These are phyloP conservation scores for Leptodactylus fallax DNA, from an alignment of 2,797 vertebrate species.

Conservation along the genomic window DNA sequence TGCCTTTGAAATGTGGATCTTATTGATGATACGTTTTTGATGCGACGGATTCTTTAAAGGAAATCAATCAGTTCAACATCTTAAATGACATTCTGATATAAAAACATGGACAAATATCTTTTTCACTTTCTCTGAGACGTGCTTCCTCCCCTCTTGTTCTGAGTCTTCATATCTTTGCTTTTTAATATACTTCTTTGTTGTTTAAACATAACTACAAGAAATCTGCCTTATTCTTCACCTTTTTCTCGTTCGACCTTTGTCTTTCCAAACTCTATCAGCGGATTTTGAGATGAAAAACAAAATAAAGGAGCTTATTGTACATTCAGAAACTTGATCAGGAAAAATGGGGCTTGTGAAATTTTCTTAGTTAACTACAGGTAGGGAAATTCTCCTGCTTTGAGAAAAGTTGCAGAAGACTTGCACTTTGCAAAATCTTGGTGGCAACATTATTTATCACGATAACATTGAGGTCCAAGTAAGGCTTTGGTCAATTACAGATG, in stretches of 20 bases:
- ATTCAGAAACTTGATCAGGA: background rate
- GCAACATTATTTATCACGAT: no score
- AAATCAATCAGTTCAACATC: conserved; percentile 47
- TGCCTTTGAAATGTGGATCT: conserved; percentile 32
- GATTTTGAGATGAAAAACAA: background rate
- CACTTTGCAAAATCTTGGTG: no score
- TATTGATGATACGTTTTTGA: conserved; percentile 36
- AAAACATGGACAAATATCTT: conserved; percentile 37
- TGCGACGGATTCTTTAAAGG: conserved; percentile 22
- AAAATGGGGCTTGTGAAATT: background rate
- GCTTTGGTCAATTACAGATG: no score
- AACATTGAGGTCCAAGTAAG: no score
- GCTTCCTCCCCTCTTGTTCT: background rate
- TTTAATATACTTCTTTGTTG: conserved; percentile 29
- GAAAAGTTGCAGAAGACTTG: no score
- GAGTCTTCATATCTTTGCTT: conserved; percentile 15
- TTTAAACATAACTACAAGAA: background rate
- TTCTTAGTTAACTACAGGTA: no score
- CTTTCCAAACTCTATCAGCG: background rate
- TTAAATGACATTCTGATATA: conserved; percentile 29
- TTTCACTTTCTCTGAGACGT: background rate
- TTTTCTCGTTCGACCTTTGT: background rate
- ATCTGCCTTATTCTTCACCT: background rate
- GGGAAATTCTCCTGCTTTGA: no score
- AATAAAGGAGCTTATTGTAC: background rate